Base-by-base conservation (phyloP, 2,888 invertebrate genomes). In the Prosopocoilus inquinatus region DNA sequence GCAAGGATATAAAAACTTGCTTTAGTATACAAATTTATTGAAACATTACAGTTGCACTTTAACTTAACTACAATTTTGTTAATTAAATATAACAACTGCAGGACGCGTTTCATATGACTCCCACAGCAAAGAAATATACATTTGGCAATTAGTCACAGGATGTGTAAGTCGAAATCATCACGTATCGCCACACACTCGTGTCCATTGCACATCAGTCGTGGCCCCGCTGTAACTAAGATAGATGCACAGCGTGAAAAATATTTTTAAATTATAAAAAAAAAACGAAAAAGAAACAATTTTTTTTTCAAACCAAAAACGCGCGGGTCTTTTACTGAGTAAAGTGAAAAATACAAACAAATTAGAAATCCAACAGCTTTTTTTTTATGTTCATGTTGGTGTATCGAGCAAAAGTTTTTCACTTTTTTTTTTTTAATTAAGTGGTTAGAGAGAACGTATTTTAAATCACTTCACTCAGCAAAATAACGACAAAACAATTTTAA, bases 21-120 rank as follows among this genome's bases (percentile, higher is more conserved):
- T 60, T 67, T 64, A 61, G 63, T 62, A 68, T 67, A 69, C 66
- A 68, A 67, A 68, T 68, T 68, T 68, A 68, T 66, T 69, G 63
- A 68, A 68, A 69, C 67, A 65, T 67, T 67, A 67, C 65, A 68
- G 58, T 64, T 67, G 64, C 64, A 64, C 61, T 67, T 66, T 58
- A 61, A 61, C 59, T 63, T 61, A 60, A 62, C 59, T 60, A 60
- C 57, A 62, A 53, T 58, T 56, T 55, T 57, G 45, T 57, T 53
- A 57, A 57, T 57, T 57, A 57, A 57, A 57, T 53, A 57, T 53
- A 57, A 47, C 32, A 33, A 47, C 13, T 32, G 33, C 47, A 15
- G 34, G 35, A 33, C 33, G 11, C 20, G 33, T 46, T 12, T 46
- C 46, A 46, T 46, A 8, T 32, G 13, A 47, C 13, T 2, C 47